A percentile compares a stretch with the other conserved stretches of the same genome.
These are phyloP conservation scores for Morpho deidamia DNA, from an alignment of 2,888 invertebrate genomes.

Conservation along the genomic window DNA sequence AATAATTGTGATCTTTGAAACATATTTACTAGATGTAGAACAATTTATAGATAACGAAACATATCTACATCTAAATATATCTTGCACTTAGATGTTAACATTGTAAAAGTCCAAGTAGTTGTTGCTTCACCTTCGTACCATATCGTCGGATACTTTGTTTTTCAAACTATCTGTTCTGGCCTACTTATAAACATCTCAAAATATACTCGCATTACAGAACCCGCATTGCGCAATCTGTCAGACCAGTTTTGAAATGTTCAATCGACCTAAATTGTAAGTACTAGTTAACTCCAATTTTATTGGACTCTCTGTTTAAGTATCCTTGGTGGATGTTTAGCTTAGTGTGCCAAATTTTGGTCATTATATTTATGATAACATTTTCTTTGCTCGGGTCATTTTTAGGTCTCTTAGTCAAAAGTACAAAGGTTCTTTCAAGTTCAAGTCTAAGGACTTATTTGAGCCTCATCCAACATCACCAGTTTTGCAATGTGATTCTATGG, in stretches of 20 bases:
- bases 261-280: constrained; percentile 20
- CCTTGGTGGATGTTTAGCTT: too few relatives aligned
- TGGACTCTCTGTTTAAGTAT: constrained; percentile 5
- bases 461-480: too few relatives aligned
- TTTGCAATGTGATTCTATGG: too few relatives aligned
- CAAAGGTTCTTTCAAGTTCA: too few relatives aligned
- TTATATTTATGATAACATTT: neutral
- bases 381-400: neutral
- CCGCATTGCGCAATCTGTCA: constrained; percentile 17
- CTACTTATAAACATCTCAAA: constrained; percentile 19
- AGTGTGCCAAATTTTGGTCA: constrained; percentile 15
- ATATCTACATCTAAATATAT: too few relatives aligned
- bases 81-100: too few relatives aligned
- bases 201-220: constrained; percentile 4
- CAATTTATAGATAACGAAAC: too few relatives aligned
- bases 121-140: constrained; percentile 13
- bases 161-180: constrained; percentile 23
- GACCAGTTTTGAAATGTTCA: constrained; percentile 22
- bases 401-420: too few relatives aligned
- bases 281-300: constrained; percentile 8
- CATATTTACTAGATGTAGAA: too few relatives aligned
- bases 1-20: too few relatives aligned
- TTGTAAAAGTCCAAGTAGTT: neutral
- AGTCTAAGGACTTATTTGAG: too few relatives aligned
- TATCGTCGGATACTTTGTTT: constrained; percentile 15